Evolutionary conservation across 37 sponge, comb jelly and placozoan species (phyloP).

Genomic region (Eunapius fragilis): DNA sequence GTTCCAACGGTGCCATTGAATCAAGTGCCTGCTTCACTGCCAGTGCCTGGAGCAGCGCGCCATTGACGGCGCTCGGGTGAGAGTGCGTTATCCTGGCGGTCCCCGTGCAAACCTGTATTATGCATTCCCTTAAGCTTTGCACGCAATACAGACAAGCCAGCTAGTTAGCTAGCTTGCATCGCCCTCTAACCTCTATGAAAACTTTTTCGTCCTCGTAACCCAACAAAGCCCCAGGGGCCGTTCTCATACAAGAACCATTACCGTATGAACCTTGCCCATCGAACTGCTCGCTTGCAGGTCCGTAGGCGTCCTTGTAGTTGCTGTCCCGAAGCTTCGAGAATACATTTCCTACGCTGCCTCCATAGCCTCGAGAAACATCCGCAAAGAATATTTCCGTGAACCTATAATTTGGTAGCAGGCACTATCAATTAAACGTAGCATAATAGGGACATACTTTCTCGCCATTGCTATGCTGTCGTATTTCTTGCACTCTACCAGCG

Average conservation of each 20-base stretch:
- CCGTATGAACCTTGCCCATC: conserved; percentile 80
- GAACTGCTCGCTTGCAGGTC: conserved; percentile 72
- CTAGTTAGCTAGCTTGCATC: too few species aligned
- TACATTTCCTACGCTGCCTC: conserved; percentile 40
- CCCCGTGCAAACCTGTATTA: conserved; percentile 47
- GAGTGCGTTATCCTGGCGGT: conserved; percentile 64
- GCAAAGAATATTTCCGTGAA: conserved; percentile 56
- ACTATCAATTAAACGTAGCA: neutral
- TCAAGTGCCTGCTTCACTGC: conserved; percentile 60
- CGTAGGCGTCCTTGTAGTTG: conserved; percentile 35
- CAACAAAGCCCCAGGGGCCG: conserved; percentile 65
- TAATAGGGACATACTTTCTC: conserved; percentile 22
- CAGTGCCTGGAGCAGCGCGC: conserved; percentile 64
- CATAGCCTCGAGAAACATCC: conserved; percentile 76
- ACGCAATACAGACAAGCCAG: neutral
- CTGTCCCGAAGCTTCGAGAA: conserved; percentile 50
- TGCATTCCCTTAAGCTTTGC: neutral
- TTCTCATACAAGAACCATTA: conserved; percentile 83
- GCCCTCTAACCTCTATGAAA: conserved; percentile 20
- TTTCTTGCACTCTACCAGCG: conserved; percentile 51
- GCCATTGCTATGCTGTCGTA: conserved; percentile 52
- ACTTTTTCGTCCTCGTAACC: conserved; percentile 24
- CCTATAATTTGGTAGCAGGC: conserved; percentile 32
- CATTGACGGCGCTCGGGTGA: conserved; percentile 60
- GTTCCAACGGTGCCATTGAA: conserved; percentile 13